Base-by-base conservation (phyloP, 2,888 invertebrate species). In the Eupithecia vulgata region DNA sequence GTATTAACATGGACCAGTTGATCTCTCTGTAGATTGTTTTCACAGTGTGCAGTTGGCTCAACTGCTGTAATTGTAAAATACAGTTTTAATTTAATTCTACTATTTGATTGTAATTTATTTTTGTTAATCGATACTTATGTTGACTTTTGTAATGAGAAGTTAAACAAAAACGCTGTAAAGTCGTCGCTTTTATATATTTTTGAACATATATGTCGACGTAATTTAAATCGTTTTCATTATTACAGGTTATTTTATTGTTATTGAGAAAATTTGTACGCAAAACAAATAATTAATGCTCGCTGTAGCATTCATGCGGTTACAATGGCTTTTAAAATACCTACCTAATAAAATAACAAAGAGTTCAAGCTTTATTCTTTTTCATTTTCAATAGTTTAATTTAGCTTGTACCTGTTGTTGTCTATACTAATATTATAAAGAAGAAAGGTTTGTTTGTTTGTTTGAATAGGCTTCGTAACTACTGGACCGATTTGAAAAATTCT, bases 91-190 rank as follows among this genome's bases (percentile, higher is more conserved):
- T 30, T 30, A 30, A 4, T 30, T 30, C 30, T 30, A 30, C 4
- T 30, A 30, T 30, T 30, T 30, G 30, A 30, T 30, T 30, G 30
- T 30, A 3, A 30, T 30, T 30, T 30, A 3, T 30, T 30, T 30
- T 30, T 30, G 30, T 30, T n/a, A n/a, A n/a, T n/a, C n/a, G n/a
- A n/a, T n/a, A n/a, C 40, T 1, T 4, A 0, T 3, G 15, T 5
- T 48, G 67, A 57, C 64, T 59, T 8, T 69, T 75, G 72, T 72
- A 75, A 70, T 70, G 75, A 57, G 34, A n/a, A 67, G 65, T 59
- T 42, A 48, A 15, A 67, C 37, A 70, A 64, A 52, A 66, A 3
- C 48, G 45, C 15, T 64, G 13, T 34, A 59, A 17, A 67, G 52
- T 67, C 67, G 13, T 42, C 42, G 40, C 67, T 67, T 71, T 75